phyloP scores from a whole-genome alignment of 2,113 vertebrate genomes.

The Camelus bactrianus region DNA sequence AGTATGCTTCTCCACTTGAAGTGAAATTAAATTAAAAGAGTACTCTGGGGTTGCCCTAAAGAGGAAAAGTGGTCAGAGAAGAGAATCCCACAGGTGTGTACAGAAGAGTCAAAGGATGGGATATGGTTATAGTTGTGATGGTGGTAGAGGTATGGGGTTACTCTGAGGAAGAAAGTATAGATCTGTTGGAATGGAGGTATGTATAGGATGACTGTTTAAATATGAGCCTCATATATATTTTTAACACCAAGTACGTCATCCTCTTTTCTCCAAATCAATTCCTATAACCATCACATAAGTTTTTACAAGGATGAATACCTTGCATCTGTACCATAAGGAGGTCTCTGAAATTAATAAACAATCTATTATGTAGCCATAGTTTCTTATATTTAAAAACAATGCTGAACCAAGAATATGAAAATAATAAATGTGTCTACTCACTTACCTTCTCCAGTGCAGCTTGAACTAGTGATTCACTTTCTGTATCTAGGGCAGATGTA shows the following conservation, averaged over 20 bases:
- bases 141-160: neutral
- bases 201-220: neutral
- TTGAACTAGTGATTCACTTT: slow-evolving; percentile 82
- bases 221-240: neutral
- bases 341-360: neutral
- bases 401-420: neutral
- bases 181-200: neutral
- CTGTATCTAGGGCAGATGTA: slow-evolving; percentile 83
- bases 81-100: neutral
- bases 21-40: slow-evolving; percentile 6
- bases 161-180: neutral
- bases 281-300: neutral
- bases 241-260: neutral
- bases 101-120: neutral
- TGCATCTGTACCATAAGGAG: neutral
- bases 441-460: slow-evolving; percentile 83
- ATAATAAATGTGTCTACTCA: neutral
- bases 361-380: neutral
- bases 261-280: neutral
- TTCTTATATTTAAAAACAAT: neutral
- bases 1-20: neutral
- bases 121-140: neutral
- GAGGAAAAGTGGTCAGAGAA: neutral
- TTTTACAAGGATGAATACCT: neutral
- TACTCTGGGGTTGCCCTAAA: neutral